A percentile compares a stretch with the other conserved stretches of the same genome.
Evolutionary conservation across 1,140 invertebrate genomes (phyloP).

Genomic region (Drosophila nigrodunni): DNA sequence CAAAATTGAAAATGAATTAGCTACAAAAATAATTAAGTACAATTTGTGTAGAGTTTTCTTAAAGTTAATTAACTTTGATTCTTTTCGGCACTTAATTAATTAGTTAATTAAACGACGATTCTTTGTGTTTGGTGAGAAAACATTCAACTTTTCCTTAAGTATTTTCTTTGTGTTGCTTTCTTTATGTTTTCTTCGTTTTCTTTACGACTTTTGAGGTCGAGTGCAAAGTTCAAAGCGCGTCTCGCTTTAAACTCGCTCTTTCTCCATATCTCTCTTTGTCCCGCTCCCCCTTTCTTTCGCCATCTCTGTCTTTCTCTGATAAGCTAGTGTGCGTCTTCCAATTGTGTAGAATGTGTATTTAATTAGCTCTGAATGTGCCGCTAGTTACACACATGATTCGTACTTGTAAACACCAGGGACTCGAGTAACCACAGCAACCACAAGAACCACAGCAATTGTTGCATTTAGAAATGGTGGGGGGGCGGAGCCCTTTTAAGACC

Average conservation of each 20-base stretch:
- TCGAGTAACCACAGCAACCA: conserved; percentile 30
- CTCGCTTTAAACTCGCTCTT: conserved; percentile 13
- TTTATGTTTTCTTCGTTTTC: conserved; percentile 15
- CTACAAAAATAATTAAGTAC: background rate
- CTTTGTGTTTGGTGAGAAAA: background rate
- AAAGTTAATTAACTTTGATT: too few species aligned
- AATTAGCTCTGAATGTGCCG: conserved; percentile 64
- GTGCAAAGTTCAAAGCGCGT: conserved; percentile 58
- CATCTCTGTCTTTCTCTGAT: conserved; percentile 34
- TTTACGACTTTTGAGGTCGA: conserved; percentile 27
- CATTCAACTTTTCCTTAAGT: background rate
- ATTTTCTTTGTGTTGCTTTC: conserved; percentile 1
- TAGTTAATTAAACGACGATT: conserved; percentile 6
- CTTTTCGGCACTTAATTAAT: conserved; percentile 1
- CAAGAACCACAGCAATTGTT: conserved; percentile 19
- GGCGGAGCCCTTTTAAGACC: too few species aligned
- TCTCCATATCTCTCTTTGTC: too few species aligned
- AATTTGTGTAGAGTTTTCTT: too few species aligned
- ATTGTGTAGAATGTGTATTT: conserved; percentile 57
- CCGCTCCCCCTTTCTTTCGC: too few species aligned
- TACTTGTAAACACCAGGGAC: conserved; percentile 6
- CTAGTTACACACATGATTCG: conserved; percentile 60
- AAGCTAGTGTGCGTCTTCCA: conserved; percentile 45
- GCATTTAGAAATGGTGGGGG: background rate
- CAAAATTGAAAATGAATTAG: background rate